Percentiles rank a stretch among this genome's conserved stretches.
Conservation (phyloP, 2,888 invertebrate genomes). For the Philonicus albiceps region DNA sequence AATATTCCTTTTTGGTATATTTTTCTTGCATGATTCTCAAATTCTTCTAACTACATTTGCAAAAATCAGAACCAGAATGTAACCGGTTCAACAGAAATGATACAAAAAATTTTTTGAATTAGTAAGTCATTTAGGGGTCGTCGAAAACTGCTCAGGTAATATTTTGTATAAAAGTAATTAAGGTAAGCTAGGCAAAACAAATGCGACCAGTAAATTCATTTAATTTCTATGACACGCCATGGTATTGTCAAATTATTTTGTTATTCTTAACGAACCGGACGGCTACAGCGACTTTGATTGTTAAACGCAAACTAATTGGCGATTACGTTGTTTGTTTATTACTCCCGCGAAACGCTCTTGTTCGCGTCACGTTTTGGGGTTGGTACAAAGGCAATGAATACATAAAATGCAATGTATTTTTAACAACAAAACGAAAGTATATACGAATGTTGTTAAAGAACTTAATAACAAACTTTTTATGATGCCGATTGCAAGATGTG, state of each 20-base stretch:
- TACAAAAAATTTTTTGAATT: not conserved
- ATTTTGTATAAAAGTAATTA: not conserved
- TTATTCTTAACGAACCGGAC: not conserved
- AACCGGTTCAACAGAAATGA: not conserved
- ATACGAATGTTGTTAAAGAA: too few species aligned
- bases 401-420: too few species aligned
- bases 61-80: not conserved
- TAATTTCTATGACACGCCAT: not conserved
- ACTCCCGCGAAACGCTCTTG: too few species aligned
- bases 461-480: too few species aligned
- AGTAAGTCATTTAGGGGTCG: not conserved
- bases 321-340: not conserved
- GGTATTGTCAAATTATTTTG: not conserved
- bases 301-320: not conserved
- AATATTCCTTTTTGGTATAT: not conserved
- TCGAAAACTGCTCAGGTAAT: not conserved
- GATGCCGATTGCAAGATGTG: too few species aligned
- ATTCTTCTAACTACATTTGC: not conserved
- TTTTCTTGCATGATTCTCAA: not conserved
- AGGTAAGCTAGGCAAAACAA: not conserved
- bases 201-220: not conserved
- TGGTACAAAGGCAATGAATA: too few species aligned
- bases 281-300: not conserved
- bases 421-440: too few species aligned
- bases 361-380: too few species aligned